These are phyloP conservation scores for Sinotaia quadrata DNA, from an alignment of 2,888 invertebrate species.

Conservation along the genomic window DNA sequence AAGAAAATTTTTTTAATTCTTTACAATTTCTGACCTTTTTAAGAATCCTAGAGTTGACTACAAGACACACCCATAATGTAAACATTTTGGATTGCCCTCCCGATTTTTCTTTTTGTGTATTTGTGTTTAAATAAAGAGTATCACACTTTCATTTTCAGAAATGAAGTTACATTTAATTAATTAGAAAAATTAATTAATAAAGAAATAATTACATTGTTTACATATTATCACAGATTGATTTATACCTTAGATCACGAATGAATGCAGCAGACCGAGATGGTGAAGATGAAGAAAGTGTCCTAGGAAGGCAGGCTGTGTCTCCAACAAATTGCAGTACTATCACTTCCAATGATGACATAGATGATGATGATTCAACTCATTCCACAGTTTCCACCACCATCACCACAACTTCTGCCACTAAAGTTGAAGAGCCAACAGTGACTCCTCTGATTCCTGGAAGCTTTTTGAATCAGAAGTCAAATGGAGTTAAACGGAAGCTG, in stretches of 20 bases:
- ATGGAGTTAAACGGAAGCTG: constrained; percentile 4
- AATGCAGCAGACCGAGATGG: not conserved
- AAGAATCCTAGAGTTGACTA: no score
- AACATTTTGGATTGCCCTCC: no score
- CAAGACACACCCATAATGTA: no score
- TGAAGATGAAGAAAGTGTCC: not conserved
- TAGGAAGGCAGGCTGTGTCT: not conserved
- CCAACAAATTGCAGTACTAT: not conserved
- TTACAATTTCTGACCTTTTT: no score
- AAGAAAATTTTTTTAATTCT: no score
- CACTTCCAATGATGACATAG: not conserved
- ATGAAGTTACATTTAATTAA: no score
- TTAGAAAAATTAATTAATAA: no score
- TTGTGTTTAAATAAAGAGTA: no score
- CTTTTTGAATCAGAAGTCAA: not conserved
- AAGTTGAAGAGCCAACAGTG: not conserved
- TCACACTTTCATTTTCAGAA: no score
- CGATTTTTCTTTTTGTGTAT: no score
- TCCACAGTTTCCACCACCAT: constrained; percentile 2
- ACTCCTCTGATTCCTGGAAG: not conserved
- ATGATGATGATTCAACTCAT: constrained; percentile 7
- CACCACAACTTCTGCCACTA: not conserved
- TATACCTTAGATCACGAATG: constrained; percentile 1
- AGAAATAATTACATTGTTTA: no score
- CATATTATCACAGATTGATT: no score